Conservation (phyloP, 1,140 invertebrate species). For the Bombus cullumanus region DNA sequence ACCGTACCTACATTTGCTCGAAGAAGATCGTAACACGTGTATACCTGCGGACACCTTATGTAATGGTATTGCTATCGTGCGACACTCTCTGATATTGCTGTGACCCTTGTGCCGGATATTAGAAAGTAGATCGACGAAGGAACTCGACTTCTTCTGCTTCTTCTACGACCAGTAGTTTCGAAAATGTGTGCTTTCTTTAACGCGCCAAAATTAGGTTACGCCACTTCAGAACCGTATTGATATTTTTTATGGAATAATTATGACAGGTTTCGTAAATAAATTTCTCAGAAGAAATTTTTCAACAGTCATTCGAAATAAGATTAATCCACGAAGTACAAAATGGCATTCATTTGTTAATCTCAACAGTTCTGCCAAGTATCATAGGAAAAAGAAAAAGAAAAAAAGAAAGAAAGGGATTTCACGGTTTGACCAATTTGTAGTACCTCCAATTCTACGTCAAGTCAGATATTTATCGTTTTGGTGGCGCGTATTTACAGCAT, state of each 20-base stretch:
- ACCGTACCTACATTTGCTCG: slow-evolving; percentile 43
- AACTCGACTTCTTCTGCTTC: background rate
- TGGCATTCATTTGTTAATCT: too few species aligned
- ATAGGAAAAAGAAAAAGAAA: too few species aligned
- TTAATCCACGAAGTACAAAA: too few species aligned
- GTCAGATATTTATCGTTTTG: slow-evolving; percentile 37
- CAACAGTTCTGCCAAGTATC: background rate
- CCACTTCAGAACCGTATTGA: too few species aligned
- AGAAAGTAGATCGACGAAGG: background rate
- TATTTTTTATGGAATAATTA: too few species aligned
- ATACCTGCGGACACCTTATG: slow-evolving; percentile 52
- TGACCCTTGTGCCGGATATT: background rate
- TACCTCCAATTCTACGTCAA: slow-evolving; percentile 4
- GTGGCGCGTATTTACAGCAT: slow-evolving; percentile 22
- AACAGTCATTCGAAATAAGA: too few species aligned
- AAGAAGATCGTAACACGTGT: slow-evolving; percentile 46
- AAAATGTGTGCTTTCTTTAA: background rate
- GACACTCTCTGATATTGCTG: slow-evolving; percentile 49
- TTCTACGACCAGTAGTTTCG: background rate
- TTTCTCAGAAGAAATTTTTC: too few species aligned
- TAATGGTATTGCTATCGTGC: slow-evolving; percentile 53
- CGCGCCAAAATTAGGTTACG: too few species aligned
- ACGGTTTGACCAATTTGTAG: background rate
- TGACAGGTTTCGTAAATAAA: too few species aligned
- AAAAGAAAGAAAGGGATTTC: too few species aligned